Evolutionary conservation across 2,113 vertebrate genomes (phyloP).

Genomic region (Macroglossus sobrinus): DNA sequence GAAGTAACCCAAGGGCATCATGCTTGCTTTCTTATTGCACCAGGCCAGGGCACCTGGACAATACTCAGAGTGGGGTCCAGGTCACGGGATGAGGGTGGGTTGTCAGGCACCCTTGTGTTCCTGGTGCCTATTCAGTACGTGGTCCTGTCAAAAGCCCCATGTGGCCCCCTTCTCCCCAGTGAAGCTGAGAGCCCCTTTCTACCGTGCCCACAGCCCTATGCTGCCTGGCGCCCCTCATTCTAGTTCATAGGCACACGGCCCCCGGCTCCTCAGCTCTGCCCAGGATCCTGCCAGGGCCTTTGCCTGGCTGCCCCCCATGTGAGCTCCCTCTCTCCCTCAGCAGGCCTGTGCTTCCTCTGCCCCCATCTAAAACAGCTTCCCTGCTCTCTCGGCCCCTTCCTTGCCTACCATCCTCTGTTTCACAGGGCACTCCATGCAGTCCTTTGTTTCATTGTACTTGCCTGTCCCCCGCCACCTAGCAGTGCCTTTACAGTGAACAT

Average conservation of each 20-base stretch:
- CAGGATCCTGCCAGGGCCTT: neutral
- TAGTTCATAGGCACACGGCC: neutral
- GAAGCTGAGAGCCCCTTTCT: too few species aligned
- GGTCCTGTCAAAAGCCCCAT: neutral
- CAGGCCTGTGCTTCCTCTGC: neutral
- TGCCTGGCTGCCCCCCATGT: neutral
- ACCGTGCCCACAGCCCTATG: neutral
- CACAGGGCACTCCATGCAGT: neutral
- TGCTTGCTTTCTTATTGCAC: neutral
- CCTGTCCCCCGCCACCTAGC: neutral
- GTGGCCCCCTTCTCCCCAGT: neutral
- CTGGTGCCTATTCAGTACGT: neutral
- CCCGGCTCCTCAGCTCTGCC: neutral
- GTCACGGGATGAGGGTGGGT: accelerated
- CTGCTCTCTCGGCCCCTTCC: neutral
- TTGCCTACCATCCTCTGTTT: neutral
- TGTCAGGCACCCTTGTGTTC: neutral
- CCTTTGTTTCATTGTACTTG: neutral
- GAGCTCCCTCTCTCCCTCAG: neutral
- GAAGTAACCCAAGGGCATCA: neutral
- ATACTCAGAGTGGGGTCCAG: neutral
- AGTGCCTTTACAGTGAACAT: neutral
- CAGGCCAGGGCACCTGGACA: neutral
- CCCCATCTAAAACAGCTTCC: neutral
- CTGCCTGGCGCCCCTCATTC: accelerated